Base-by-base conservation (phyloP, 2,888 invertebrate genomes). In the Cheilosia vernalis region DNA sequence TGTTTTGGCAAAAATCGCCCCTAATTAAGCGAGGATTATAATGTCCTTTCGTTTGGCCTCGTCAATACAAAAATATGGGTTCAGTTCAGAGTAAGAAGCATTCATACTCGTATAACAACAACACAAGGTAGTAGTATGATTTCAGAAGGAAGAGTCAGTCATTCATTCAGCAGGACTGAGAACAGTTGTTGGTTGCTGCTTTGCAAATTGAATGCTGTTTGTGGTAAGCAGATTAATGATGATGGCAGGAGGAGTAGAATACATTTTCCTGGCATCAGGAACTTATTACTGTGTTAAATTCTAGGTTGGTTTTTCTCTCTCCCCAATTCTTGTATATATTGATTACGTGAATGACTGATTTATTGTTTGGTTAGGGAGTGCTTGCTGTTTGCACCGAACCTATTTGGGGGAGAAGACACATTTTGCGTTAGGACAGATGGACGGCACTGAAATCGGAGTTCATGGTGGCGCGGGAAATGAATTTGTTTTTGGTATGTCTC, bases 1-100 rank as follows among this genome's bases (percentile, higher is more conserved):
- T 10, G 61, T 30, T 44, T 61, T 47, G 17, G 13, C n/a, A 53
- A 66, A 53, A 40, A 42, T 66, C 37, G 24, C 53, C 51, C 47
- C 15, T 66, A 51, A 66, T 66, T 66, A 66, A 40, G 27, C n/a
- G n/a, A 2, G 53, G 66, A 66, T 53, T 53, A 66, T 37, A 66
- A 27, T 53, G 21, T 53, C 40, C 37, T 53, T 53, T n/a, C 21
- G 21, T 66, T 51, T 15, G 33, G 13, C 66, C 53, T 24, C 53
- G 53, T 53, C 40, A 66, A 66, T 53, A 53, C 40, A 53, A 9
- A 66, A 66, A 53, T 42, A 66, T 64, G 15, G 21, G 19, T 49
- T 7, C 24, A n/a, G 19, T 49, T 7, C 24, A n/a, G 44, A 24
- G 4, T 15, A 10, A 44, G 44, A 40, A 44, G 61, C 27, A 19